Conservation (phyloP, 2,113 vertebrate genomes). For the Tachycineta bicolor region DNA sequence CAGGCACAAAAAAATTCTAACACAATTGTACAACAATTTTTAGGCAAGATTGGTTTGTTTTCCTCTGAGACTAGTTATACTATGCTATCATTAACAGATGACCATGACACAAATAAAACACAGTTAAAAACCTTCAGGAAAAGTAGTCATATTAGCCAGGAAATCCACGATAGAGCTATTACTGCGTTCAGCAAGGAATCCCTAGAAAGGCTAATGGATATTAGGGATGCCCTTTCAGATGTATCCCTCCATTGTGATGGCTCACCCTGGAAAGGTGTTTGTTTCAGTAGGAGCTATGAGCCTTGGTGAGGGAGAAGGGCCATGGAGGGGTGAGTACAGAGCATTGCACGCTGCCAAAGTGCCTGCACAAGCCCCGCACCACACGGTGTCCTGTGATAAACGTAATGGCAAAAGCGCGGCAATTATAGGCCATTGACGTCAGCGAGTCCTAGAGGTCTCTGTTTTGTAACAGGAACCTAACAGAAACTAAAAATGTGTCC, state of each 20-base stretch:
- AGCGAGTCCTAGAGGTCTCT: slow-evolving; percentile 15
- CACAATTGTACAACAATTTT: not conserved
- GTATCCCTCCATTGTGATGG: not conserved
- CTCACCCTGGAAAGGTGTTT: not conserved
- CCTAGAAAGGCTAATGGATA: not conserved
- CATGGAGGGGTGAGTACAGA: not conserved
- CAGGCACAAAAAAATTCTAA: not conserved
- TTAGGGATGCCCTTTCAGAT: not conserved
- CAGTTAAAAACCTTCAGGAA: not conserved
- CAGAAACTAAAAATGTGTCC: slow-evolving; percentile 23
- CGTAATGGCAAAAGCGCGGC: not conserved
- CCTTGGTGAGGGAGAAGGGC: not conserved
- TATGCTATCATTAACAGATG: accelerated
- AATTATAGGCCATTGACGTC: slow-evolving; percentile 15
- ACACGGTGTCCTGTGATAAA: not conserved
- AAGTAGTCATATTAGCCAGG: not conserved
- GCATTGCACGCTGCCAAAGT: not conserved
- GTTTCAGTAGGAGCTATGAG: not conserved
- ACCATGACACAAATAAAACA: not conserved
- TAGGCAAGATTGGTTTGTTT: not conserved
- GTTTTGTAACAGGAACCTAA: slow-evolving; percentile 44
- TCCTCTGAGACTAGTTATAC: not conserved
- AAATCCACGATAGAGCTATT: not conserved
- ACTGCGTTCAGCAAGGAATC: not conserved
- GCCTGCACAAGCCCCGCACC: not conserved